Evolutionary conservation across 2,888 invertebrate genomes (phyloP).

Genomic region (Tetanocera ferruginea): DNA sequence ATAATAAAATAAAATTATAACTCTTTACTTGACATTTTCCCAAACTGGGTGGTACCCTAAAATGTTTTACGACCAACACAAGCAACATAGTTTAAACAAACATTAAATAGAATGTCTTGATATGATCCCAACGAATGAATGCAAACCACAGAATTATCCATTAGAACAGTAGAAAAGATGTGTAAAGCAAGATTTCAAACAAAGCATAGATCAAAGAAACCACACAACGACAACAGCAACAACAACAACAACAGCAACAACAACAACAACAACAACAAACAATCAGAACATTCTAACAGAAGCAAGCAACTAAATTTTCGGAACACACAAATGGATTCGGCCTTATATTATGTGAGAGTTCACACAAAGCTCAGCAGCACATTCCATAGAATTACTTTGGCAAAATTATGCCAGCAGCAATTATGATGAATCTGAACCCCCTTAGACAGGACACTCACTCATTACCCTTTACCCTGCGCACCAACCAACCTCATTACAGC

Average conservation of each 20-base stretch:
- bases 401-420: background rate
- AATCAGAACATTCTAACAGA: background rate
- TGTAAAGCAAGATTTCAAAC: background rate
- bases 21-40: background rate
- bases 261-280: background rate
- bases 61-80: background rate
- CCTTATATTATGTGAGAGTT: no score
- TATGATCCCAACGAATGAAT: background rate
- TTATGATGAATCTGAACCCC: background rate
- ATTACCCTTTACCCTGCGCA: background rate
- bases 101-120: no score
- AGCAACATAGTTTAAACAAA: background rate
- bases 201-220: conserved; percentile 15
- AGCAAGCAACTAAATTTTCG: background rate
- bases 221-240: conserved; percentile 3
- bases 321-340: no score
- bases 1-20: background rate
- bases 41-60: background rate
- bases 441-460: background rate
- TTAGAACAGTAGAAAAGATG: conserved; percentile 28
- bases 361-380: no score
- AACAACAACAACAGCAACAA: background rate
- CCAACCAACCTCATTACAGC: background rate
- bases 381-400: background rate
- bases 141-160: conserved; percentile 18